Evolutionary conservation across 2,113 vertebrate species (phyloP).

Genomic region (Todiramphus chloris): DNA sequence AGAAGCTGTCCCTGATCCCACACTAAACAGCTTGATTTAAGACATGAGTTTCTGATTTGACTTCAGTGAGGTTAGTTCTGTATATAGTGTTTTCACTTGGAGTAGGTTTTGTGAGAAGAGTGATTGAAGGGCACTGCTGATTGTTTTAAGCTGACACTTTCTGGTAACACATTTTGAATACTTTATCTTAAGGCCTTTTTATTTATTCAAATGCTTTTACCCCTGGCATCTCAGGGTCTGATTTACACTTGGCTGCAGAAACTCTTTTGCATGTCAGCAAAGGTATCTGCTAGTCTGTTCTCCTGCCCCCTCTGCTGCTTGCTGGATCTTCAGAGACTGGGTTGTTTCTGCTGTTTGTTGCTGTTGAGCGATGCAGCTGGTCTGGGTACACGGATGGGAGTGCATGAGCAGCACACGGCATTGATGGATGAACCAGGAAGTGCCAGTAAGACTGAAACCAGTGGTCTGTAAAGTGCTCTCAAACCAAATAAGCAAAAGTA

Average conservation of each 20-base stretch:
- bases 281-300: neutral
- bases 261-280: neutral
- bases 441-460: neutral
- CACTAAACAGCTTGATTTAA: neutral
- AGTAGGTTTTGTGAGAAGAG: neutral
- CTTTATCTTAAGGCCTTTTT: neutral
- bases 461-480: neutral
- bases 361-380: neutral
- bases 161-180: neutral
- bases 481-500: neutral
- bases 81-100: neutral
- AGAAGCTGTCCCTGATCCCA: neutral
- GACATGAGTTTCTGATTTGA: neutral
- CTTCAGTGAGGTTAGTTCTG: neutral
- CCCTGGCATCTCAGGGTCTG: neutral
- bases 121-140: neutral
- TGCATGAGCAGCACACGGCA: neutral
- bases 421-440: neutral
- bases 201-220: neutral
- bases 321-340: neutral
- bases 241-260: neutral
- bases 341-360: neutral
- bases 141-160: neutral
- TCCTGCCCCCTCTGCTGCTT: neutral
- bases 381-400: rapidly evolving